A percentile compares a stretch with the other conserved stretches of the same genome.
phyloP scores from a whole-genome alignment of 2,797 vertebrate species.

The Etheostoma perlongum region DNA sequence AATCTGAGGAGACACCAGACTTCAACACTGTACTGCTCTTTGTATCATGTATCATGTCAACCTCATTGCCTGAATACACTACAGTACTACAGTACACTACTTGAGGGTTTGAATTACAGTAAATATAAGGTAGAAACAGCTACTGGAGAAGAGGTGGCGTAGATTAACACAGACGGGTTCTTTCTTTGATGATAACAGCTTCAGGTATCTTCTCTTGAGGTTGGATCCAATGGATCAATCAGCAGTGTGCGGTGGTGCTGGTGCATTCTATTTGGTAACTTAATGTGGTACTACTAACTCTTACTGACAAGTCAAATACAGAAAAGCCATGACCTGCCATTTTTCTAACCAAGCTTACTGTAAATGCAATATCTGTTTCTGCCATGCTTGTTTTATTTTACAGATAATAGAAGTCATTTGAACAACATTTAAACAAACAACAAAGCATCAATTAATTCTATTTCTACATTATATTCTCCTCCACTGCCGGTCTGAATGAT shows the following conservation, averaged over 20 bases:
- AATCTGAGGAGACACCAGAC: constrained; percentile 28
- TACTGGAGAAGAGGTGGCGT: not conserved
- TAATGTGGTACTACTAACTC: too few species aligned
- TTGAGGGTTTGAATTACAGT: not conserved
- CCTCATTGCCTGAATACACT: constrained; percentile 22
- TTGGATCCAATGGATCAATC: not conserved
- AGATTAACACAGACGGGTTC: not conserved
- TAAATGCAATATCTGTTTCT: not conserved
- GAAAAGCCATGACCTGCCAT: not conserved
- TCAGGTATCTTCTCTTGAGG: constrained; percentile 1
- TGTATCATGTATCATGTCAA: constrained; percentile 20
- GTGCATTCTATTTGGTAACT: not conserved
- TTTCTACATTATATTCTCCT: not conserved
- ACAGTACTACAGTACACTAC: not conserved
- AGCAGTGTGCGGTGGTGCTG: not conserved
- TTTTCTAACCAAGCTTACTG: not conserved
- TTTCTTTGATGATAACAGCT: constrained; percentile 4
- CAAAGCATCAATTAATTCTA: not conserved
- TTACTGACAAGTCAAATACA: not conserved
- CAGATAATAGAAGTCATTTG: constrained; percentile 5
- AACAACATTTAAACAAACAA: not conserved
- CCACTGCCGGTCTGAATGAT: not conserved
- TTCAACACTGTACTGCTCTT: constrained; percentile 24
- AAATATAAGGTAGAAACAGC: constrained; percentile 10
- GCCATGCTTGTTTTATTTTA: not conserved